These are phyloP conservation scores for Pteronotus mesoamericanus DNA, from an alignment of 2,797 vertebrate genomes.

Conservation along the genomic window DNA sequence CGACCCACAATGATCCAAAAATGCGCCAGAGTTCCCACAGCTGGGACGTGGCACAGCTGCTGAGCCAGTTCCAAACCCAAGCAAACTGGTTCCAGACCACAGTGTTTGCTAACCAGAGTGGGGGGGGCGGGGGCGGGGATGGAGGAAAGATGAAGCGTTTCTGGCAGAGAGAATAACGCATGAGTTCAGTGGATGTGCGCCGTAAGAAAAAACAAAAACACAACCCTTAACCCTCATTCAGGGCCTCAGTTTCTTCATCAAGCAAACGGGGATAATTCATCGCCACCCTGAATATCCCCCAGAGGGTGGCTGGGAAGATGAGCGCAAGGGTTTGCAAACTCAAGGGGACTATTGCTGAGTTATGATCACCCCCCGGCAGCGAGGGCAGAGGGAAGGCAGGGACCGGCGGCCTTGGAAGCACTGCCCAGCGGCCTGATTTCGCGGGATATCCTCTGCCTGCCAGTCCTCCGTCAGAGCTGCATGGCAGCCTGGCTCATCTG, in stretches of 20 bases:
- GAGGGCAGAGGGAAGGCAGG: background rate
- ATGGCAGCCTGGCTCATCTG: background rate
- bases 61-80: background rate
- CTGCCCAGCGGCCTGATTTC: background rate
- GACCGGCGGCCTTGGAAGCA: background rate
- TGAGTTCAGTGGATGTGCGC: background rate
- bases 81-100: background rate
- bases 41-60: background rate
- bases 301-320: background rate
- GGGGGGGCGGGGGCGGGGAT: accelerated
- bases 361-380: background rate
- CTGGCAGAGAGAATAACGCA: background rate
- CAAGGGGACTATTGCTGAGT: background rate
- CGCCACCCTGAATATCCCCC: background rate
- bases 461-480: background rate
- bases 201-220: background rate
- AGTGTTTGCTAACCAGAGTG: too few species aligned
- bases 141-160: background rate
- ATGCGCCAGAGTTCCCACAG: background rate
- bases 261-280: background rate
- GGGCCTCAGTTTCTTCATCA: background rate
- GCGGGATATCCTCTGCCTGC: background rate
- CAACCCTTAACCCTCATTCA: background rate
- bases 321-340: background rate
- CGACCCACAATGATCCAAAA: background rate